These are phyloP conservation scores for Alsophila aescularia DNA, from an alignment of 2,888 invertebrate genomes.

Conservation along the genomic window DNA sequence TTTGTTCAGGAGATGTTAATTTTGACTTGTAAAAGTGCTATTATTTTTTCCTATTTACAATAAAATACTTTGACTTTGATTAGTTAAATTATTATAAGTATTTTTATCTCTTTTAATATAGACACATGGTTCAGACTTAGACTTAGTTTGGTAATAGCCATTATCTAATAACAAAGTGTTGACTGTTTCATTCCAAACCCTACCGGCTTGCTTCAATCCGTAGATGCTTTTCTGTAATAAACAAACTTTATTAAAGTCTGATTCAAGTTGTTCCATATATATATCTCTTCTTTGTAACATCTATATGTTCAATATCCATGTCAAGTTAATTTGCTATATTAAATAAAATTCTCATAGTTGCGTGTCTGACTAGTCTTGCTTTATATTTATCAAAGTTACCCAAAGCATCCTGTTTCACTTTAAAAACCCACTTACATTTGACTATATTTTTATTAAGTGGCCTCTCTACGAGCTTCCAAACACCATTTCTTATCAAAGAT, in stretches of 20 bases:
- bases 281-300: background rate
- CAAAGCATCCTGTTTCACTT: background rate
- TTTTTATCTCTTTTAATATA: background rate
- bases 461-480: background rate
- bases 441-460: background rate
- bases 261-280: background rate
- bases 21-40: no score
- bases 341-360: background rate
- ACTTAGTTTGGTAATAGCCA: background rate
- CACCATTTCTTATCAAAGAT: background rate
- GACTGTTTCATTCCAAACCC: background rate
- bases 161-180: background rate
- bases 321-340: background rate
- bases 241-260: background rate
- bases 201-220: background rate
- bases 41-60: no score
- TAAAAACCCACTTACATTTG: constrained; percentile 1
- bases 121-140: background rate
- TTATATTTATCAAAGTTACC: background rate
- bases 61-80: no score
- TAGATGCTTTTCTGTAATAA: background rate
- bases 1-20: no score
- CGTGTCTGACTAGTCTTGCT: background rate
- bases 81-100: background rate
- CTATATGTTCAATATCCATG: background rate